A percentile compares a stretch with the other conserved stretches of the same genome.
Evolutionary conservation across 1,140 invertebrate species (phyloP).

Genomic region (Eupristina koningsbergeri): DNA sequence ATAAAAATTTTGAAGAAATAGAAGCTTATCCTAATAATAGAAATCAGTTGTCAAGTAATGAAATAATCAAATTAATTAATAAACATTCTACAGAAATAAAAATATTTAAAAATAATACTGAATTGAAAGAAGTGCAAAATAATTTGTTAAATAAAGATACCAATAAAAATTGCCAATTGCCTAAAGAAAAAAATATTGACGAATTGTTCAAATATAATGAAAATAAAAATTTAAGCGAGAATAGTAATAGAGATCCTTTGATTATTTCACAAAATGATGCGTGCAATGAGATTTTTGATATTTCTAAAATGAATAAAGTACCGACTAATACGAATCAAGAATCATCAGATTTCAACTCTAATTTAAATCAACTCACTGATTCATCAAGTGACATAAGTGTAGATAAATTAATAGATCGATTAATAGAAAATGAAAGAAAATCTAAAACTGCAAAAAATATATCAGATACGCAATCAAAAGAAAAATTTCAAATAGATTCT

Average conservation of each 20-base stretch:
- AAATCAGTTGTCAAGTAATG: background rate
- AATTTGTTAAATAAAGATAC: background rate
- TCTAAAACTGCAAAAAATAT: background rate
- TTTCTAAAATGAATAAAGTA: background rate
- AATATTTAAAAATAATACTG: background rate
- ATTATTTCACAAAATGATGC: background rate
- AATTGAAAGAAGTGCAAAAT: background rate
- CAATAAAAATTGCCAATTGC: background rate
- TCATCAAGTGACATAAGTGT: conserved; percentile 37
- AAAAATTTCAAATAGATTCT: background rate
- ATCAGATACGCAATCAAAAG: background rate
- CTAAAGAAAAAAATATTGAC: background rate
- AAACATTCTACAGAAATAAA: background rate
- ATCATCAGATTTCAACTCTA: background rate
- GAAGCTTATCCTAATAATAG: background rate
- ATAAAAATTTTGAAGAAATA: background rate
- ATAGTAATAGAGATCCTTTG: background rate
- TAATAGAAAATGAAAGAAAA: conserved; percentile 41
- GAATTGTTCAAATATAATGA: background rate
- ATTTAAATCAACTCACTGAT: background rate
- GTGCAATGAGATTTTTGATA: background rate
- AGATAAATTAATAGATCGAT: conserved; percentile 29
- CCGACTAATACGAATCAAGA: background rate
- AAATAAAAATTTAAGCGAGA: background rate
- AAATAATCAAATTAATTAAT: background rate